phyloP scores from a whole-genome alignment of 2,888 invertebrate genomes.

The Lycaena phlaeas region DNA sequence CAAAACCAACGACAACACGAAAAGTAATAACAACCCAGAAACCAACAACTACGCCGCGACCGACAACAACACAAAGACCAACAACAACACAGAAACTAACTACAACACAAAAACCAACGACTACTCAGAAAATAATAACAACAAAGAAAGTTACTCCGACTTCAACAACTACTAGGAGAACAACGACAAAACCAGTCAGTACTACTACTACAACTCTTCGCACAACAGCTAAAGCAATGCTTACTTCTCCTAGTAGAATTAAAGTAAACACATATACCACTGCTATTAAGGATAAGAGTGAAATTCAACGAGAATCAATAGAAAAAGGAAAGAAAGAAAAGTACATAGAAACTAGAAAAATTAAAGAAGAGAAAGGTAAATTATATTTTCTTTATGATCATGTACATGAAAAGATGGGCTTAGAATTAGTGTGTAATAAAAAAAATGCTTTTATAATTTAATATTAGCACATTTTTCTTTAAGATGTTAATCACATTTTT shows the following conservation, averaged over 20 bases:
- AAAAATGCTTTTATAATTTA: too few relatives aligned
- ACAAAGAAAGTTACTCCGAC: slow-evolving; percentile 10
- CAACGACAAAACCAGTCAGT: slow-evolving; percentile 7
- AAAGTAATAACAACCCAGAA: slow-evolving; percentile 20
- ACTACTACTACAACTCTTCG: slow-evolving; percentile 10
- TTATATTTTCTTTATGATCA: background rate
- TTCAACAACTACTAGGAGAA: slow-evolving; percentile 9
- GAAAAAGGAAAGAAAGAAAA: slow-evolving; percentile 23
- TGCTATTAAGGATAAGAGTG: background rate
- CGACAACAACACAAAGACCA: slow-evolving; percentile 11
- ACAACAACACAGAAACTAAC: slow-evolving; percentile 5
- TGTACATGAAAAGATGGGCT: too few relatives aligned
- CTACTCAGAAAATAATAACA: slow-evolving; percentile 5
- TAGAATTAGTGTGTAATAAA: too few relatives aligned
- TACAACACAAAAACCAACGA: slow-evolving; percentile 8
- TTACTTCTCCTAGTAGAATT: slow-evolving; percentile 15
- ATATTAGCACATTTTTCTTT: too few relatives aligned
- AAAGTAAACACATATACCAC: background rate
- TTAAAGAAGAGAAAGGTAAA: background rate
- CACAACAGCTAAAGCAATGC: slow-evolving; percentile 15
- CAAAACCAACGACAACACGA: slow-evolving; percentile 15
- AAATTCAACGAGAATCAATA: slow-evolving; percentile 12
- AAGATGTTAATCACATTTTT: too few relatives aligned
- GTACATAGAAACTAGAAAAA: slow-evolving; percentile 13
- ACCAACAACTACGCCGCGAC: slow-evolving; percentile 17